Evolutionary conservation across 2,888 invertebrate species (phyloP).

Genomic region (Conchocele bisecta): DNA sequence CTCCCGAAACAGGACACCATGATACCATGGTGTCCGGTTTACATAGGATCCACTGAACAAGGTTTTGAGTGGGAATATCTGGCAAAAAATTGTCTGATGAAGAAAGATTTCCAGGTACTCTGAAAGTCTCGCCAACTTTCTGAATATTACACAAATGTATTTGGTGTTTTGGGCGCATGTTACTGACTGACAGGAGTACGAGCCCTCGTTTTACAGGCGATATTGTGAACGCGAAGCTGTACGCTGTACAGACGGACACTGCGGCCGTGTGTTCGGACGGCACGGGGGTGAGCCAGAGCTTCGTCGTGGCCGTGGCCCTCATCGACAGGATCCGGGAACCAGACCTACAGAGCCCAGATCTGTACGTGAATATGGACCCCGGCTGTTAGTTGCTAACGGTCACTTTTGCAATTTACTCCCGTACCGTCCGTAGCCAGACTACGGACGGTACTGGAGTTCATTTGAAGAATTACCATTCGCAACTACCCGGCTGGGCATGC

Average conservation of each 20-base stretch:
- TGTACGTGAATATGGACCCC: too few species aligned
- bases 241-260: slow-evolving; percentile 56
- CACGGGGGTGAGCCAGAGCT: slow-evolving; percentile 47
- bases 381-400: too few species aligned
- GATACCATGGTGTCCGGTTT: too few species aligned
- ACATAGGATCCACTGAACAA: too few species aligned
- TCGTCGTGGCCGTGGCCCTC: slow-evolving; percentile 56
- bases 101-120: not conserved
- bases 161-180: not conserved
- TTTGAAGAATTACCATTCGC: too few species aligned
- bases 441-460: too few species aligned
- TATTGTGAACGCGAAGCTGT: slow-evolving; percentile 48
- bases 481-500: too few species aligned
- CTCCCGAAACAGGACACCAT: too few species aligned
- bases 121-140: not conserved
- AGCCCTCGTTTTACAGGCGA: slow-evolving; percentile 27
- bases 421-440: too few species aligned
- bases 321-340: slow-evolving; percentile 61
- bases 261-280: slow-evolving; percentile 50
- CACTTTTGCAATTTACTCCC: too few species aligned
- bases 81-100: too few species aligned
- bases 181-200: not conserved
- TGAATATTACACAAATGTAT: not conserved
- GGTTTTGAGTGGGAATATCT: too few species aligned
- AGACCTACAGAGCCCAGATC: slow-evolving; percentile 42